These are phyloP conservation scores for Dolichomitus sp. DNA, from an alignment of 2,888 invertebrate species.

Conservation along the genomic window DNA sequence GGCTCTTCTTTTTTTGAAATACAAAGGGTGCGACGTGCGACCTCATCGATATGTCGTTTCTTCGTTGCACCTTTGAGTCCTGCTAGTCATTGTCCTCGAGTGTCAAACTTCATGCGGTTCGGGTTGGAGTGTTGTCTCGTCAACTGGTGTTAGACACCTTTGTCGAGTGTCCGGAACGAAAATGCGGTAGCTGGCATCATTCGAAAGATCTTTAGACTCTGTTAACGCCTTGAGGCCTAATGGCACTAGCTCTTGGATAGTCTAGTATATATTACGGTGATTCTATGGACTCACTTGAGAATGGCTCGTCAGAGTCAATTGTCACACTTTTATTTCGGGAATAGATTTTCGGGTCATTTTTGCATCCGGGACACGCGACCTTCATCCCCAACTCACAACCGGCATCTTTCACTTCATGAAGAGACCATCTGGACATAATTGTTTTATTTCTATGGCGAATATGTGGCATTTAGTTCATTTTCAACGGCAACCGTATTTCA, in stretches of 20 bases:
- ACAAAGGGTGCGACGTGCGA: constrained; percentile 28
- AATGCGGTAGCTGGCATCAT: constrained; percentile 46
- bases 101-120: constrained; percentile 37
- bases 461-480: background rate
- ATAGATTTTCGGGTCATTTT: constrained; percentile 14
- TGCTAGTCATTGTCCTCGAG: constrained; percentile 28
- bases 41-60: constrained; percentile 42
- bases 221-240: constrained; percentile 48
- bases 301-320: constrained; percentile 65
- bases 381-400: background rate
- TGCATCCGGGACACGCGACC: background rate
- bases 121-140: constrained; percentile 17
- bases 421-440: background rate
- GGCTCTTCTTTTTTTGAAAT: constrained; percentile 5
- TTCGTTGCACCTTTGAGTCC: constrained; percentile 59
- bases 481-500: background rate
- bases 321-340: constrained; percentile 50
- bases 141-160: constrained; percentile 5
- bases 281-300: constrained; percentile 33
- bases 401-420: background rate
- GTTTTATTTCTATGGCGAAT: background rate
- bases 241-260: background rate
- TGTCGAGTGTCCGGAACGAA: constrained; percentile 21
- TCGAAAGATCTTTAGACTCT: constrained; percentile 58
- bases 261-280: constrained; percentile 18